Base-by-base conservation (phyloP, 2,797 vertebrate species). In the Taeniopygia guttata region DNA sequence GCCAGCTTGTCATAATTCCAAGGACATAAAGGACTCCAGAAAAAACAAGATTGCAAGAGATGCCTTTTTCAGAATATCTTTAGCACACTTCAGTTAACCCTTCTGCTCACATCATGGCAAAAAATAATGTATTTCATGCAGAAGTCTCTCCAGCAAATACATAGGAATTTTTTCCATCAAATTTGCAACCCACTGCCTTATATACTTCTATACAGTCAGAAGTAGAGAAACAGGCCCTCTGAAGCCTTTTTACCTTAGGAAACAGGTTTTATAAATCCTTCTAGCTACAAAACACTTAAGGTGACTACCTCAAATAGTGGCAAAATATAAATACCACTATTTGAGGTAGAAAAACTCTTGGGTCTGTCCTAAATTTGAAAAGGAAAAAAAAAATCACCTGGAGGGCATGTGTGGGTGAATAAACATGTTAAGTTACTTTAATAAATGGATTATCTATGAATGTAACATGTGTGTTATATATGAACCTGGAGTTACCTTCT, bases 1-100 rank as follows among this genome's bases (percentile, higher is more conserved):
- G 84, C 64, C 46, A 95, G 72, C 68, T 69, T 92, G 45, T 85
- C 82, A 62, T 70, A 43, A 55, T 59, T 79, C 59, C 60, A 56
- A 84, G 63, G 74, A 75, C 48, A 79, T 27, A 75, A 48, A 86
- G 51, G 29, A 80, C 48, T 93, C 90, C 51, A 91, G 62, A 62
- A 91, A 90, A 95, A 87, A 64, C 22, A 87, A 36, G 25, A 91
- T 17, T 2, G 8, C 23, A 83, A 72, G 66, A 87, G 22, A 52
- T 64, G n/a, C 25, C 22, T 92, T 77, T 83, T 85, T 54, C 55
- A 90, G 68, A 87, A 48, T 5, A 58, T 77, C 72, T 84, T 78
- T 42, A 82, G 42, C 21, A 68, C 27, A 42, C 26, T 89, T 70
- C 30, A 32, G 38, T 87, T 86, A 81, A 77, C 16, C 40, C 29